Evolutionary conservation across 2,888 invertebrate species (phyloP).

Genomic region (Aphodius granarius): DNA sequence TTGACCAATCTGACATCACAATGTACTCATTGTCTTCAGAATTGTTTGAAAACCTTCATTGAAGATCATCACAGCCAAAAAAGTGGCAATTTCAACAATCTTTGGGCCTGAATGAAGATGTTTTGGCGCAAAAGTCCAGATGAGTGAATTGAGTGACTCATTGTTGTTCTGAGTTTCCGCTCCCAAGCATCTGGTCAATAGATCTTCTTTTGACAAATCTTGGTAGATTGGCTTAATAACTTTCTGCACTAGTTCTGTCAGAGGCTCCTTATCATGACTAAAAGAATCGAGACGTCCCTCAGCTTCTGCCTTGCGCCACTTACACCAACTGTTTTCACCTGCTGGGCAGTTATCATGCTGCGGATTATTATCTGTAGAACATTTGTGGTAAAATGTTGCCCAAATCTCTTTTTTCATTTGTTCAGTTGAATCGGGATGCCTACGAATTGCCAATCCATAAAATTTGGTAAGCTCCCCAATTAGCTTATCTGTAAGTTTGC

Average conservation of each 20-base stretch:
- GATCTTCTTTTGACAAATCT: slow-evolving; percentile 27
- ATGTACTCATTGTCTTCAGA: neutral
- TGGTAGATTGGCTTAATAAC: slow-evolving; percentile 27
- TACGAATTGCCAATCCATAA: slow-evolving; percentile 41
- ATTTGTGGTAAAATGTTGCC: slow-evolving; percentile 41
- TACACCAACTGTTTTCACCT: slow-evolving; percentile 23
- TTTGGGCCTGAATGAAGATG: slow-evolving; percentile 25
- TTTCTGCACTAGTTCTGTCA: slow-evolving; percentile 19
- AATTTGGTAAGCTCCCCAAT: slow-evolving; percentile 38
- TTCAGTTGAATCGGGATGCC: slow-evolving; percentile 37
- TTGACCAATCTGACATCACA: neutral
- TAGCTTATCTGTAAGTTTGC: too few relatives aligned
- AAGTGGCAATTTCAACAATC: slow-evolving; percentile 22
- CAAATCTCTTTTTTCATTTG: slow-evolving; percentile 40
- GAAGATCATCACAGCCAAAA: slow-evolving; percentile 20
- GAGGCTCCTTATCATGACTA: slow-evolving; percentile 7
- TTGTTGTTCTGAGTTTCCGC: slow-evolving; percentile 23
- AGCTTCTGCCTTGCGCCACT: slow-evolving; percentile 22
- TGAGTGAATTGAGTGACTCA: slow-evolving; percentile 23
- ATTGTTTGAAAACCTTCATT: neutral
- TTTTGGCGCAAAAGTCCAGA: slow-evolving; percentile 27
- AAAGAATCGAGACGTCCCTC: slow-evolving; percentile 5
- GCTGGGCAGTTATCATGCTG: slow-evolving; percentile 15
- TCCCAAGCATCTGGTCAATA: slow-evolving; percentile 25
- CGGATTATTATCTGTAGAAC: slow-evolving; percentile 39